Evolutionary conservation across 2,888 invertebrate genomes (phyloP).

Genomic region (Nycteola revayana): DNA sequence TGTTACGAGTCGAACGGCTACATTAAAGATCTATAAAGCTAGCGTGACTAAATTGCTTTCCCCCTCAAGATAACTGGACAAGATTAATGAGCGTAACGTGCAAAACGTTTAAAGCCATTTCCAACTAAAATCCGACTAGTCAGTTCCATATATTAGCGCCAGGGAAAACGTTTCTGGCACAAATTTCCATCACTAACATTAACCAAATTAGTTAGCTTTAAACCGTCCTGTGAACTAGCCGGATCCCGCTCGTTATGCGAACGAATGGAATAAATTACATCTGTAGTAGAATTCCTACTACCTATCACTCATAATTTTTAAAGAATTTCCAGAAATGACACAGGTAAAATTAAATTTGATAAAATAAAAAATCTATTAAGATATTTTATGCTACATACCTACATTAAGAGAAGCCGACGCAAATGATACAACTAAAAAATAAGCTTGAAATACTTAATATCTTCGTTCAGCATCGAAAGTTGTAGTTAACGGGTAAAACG

Average conservation of each 20-base stretch:
- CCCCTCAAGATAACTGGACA: slow-evolving; percentile 74
- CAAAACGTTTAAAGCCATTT: slow-evolving; percentile 81
- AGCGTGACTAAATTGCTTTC: slow-evolving; percentile 49
- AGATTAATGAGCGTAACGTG: slow-evolving; percentile 80
- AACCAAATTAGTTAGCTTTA: slow-evolving; percentile 79
- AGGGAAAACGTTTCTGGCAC: slow-evolving; percentile 72
- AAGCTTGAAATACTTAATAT: too few relatives aligned
- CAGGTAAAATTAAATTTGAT: too few relatives aligned
- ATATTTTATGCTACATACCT: too few relatives aligned
- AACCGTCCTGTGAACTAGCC: slow-evolving; percentile 55
- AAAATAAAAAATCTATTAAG: too few relatives aligned
- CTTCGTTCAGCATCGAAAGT: too few relatives aligned
- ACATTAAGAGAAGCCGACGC: too few relatives aligned
- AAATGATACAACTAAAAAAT: too few relatives aligned
- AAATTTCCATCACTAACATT: slow-evolving; percentile 79
- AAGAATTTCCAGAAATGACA: too few relatives aligned
- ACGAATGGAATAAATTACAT: slow-evolving; percentile 61
- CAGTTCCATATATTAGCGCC: slow-evolving; percentile 80
- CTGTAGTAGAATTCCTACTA: slow-evolving; percentile 19
- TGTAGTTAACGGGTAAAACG: too few relatives aligned
- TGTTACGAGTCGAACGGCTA: slow-evolving; percentile 25
- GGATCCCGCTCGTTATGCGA: slow-evolving; percentile 55
- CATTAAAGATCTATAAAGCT: slow-evolving; percentile 42
- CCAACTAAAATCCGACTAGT: slow-evolving; percentile 79
- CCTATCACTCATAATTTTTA: slow-evolving; percentile 26